These are phyloP conservation scores for Salvelinus alpinus DNA, from an alignment of 2,113 vertebrate genomes.

Conservation along the genomic window DNA sequence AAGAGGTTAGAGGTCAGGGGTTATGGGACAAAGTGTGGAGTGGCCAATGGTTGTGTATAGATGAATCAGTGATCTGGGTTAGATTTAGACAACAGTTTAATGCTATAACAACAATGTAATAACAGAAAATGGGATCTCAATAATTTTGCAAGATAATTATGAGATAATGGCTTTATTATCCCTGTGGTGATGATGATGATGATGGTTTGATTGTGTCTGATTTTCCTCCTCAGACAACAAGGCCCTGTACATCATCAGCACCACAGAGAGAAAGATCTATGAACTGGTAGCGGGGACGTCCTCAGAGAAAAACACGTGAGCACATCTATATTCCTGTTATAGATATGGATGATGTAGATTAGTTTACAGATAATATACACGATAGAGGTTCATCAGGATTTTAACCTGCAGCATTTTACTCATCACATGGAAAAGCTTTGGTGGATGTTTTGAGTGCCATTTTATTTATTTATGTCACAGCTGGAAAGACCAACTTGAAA, in stretches of 20 bases:
- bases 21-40: background rate
- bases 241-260: constrained; percentile 93
- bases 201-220: background rate
- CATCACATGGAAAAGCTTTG: too few species aligned
- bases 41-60: background rate
- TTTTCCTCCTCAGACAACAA: constrained; percentile 78
- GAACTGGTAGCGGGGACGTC: constrained; percentile 85
- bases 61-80: background rate
- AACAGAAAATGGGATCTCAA: background rate
- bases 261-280: constrained; percentile 91
- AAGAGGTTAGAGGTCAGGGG: background rate
- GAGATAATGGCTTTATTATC: too few species aligned
- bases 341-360: background rate
- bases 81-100: background rate
- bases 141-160: too few species aligned
- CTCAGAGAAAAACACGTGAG: constrained; percentile 89
- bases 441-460: too few species aligned
- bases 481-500: constrained; percentile 76
- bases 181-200: too few species aligned
- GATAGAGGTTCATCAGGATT: too few species aligned
- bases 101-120: background rate
- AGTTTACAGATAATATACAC: background rate
- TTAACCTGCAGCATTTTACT: too few species aligned
- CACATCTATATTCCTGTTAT: too few species aligned
- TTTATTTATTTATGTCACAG: constrained; percentile 43